Conservation (phyloP, 2,797 vertebrate genomes). For the Sebastes itinus region DNA sequence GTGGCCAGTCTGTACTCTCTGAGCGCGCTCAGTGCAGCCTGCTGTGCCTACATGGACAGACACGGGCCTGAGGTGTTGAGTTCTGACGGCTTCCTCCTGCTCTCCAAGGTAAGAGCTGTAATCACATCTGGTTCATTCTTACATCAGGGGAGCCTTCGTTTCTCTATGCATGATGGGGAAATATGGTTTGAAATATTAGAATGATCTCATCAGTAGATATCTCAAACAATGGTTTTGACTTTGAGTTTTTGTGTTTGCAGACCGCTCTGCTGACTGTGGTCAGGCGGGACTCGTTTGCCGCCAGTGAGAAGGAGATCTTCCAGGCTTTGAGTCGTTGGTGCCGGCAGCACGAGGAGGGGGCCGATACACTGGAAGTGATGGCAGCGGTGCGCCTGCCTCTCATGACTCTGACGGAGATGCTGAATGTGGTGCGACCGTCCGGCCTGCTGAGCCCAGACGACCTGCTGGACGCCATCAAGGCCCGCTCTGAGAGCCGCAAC, state of each 20-base stretch:
- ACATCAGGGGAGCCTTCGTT: not conserved
- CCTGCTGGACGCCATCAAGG: constrained; percentile 97
- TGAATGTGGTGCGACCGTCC: constrained; percentile 94
- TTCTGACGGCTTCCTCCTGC: constrained; percentile 91
- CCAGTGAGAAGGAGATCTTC: constrained; percentile 97
- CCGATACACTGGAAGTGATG: constrained; percentile 89
- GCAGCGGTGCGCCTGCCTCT: constrained; percentile 92
- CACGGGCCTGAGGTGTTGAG: constrained; percentile 92
- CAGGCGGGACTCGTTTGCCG: constrained; percentile 93
- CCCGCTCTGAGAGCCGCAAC: constrained; percentile 95
- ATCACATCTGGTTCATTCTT: not conserved
- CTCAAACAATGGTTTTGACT: too few species aligned
- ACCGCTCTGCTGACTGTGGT: constrained; percentile 91
- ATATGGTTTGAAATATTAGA: not conserved
- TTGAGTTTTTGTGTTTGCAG: constrained; percentile 64
- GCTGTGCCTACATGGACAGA: constrained; percentile 95
- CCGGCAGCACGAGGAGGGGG: constrained; percentile 88
- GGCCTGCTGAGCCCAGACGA: constrained; percentile 93
- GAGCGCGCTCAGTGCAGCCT: constrained; percentile 89
- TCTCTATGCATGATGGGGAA: not conserved
- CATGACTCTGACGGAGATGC: constrained; percentile 96
- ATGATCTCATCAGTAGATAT: not conserved
- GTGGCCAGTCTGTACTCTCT: constrained; percentile 96
- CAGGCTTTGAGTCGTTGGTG: constrained; percentile 95
- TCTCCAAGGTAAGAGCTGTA: constrained; percentile 89